Evolutionary conservation across 2,797 vertebrate species (phyloP).

Genomic region (Hydrophis major): DNA sequence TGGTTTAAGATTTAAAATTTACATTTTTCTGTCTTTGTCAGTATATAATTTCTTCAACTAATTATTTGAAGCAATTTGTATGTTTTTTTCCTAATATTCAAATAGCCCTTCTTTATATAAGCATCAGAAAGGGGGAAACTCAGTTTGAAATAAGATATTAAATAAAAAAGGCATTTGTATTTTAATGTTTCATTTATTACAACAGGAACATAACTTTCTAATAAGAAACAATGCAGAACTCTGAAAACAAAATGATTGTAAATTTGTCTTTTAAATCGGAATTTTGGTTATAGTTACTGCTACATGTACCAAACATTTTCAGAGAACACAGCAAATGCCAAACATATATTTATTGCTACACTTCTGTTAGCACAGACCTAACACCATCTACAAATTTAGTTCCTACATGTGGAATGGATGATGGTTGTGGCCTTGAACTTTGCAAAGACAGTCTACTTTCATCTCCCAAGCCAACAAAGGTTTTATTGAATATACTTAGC

Average conservation of each 20-base stretch:
- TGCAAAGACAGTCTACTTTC: neutral
- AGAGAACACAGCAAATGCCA: neutral
- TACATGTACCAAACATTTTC: neutral
- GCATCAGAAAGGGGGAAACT: slow-evolving; percentile 76
- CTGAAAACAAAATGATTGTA: neutral
- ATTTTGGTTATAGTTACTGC: neutral
- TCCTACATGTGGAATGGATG: neutral
- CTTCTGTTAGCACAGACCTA: neutral
- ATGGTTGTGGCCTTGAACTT: neutral
- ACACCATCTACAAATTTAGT: neutral
- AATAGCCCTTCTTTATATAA: slow-evolving; percentile 68
- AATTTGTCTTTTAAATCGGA: neutral
- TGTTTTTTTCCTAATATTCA: slow-evolving; percentile 41
- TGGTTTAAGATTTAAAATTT: slow-evolving; percentile 63
- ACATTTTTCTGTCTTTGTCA: slow-evolving; percentile 58
- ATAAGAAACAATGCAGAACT: neutral
- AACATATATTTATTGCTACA: neutral
- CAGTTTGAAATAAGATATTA: slow-evolving; percentile 76
- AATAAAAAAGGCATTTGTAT: slow-evolving; percentile 88
- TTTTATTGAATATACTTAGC: neutral
- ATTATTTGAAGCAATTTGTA: slow-evolving; percentile 44
- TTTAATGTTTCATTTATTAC: slow-evolving; percentile 54
- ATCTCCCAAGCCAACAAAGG: neutral
- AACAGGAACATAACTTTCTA: slow-evolving; percentile 20
- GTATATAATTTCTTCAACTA: slow-evolving; percentile 50